Evolutionary conservation across 1,140 invertebrate genomes (phyloP).

Genomic region (Drosophila malerkotliana): DNA sequence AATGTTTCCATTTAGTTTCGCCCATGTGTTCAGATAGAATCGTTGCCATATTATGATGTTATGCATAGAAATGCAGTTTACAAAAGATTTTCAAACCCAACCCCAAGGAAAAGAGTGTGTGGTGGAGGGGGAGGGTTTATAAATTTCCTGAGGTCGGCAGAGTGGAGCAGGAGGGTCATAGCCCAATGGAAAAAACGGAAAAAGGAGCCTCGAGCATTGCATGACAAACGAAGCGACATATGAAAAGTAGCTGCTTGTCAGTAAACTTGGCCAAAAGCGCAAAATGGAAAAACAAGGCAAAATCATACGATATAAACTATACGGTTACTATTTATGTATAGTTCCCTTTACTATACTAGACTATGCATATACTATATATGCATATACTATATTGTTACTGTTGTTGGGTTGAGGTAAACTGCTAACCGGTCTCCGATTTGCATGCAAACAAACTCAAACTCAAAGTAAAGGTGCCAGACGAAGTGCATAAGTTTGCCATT

Average conservation of each 20-base stretch:
- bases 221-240: conserved; percentile 50
- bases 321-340: too few species aligned
- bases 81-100: neutral
- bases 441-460: conserved; percentile 57
- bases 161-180: neutral
- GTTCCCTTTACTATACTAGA: neutral
- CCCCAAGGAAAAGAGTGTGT: too few species aligned
- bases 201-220: conserved; percentile 34
- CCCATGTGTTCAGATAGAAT: conserved; percentile 54
- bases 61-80: conserved; percentile 52
- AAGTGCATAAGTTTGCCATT: conserved; percentile 60
- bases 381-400: neutral
- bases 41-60: conserved; percentile 56
- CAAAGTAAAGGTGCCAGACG: conserved; percentile 24
- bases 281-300: conserved; percentile 11
- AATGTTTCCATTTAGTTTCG: conserved; percentile 60
- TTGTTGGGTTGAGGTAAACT: neutral
- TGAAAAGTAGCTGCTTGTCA: conserved; percentile 50
- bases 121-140: neutral
- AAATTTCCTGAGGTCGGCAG: neutral
- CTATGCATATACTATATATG: neutral
- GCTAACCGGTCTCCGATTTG: conserved; percentile 43
- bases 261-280: conserved; percentile 26
- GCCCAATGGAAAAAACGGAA: neutral
- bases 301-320: neutral